Conservation (phyloP, 1,140 invertebrate genomes). For the Apis florea region DNA sequence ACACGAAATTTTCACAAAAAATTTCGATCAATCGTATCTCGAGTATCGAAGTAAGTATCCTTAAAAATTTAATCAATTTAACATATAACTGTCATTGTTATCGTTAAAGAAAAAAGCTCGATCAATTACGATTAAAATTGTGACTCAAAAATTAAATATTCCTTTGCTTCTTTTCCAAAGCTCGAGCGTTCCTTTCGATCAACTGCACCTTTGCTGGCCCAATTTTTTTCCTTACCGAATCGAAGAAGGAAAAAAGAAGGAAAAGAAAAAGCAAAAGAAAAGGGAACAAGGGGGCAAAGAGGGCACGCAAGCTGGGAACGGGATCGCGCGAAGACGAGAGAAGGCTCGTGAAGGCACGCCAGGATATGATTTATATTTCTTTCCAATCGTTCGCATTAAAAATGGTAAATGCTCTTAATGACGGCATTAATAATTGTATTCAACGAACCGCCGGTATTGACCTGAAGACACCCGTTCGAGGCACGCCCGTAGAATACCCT, state of each 20-base stretch:
- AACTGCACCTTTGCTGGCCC: neutral
- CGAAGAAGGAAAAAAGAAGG: neutral
- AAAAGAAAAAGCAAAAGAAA: neutral
- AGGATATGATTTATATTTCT: slow-evolving; percentile 67
- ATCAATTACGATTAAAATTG: no score
- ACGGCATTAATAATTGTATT: slow-evolving; percentile 73
- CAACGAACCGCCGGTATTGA: slow-evolving; percentile 64
- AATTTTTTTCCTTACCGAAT: slow-evolving; percentile 5
- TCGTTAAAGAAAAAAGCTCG: no score
- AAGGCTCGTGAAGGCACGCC: slow-evolving; percentile 5
- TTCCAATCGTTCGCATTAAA: slow-evolving; percentile 67
- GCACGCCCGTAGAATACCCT: slow-evolving; percentile 67
- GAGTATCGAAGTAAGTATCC: no score
- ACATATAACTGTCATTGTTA: no score
- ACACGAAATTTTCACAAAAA: no score
- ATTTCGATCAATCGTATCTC: no score
- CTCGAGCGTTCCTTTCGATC: neutral
- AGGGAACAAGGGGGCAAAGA: slow-evolving; percentile 1
- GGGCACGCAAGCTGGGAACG: slow-evolving; percentile 18
- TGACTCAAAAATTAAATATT: no score
- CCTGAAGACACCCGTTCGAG: slow-evolving; percentile 65
- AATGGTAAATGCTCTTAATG: slow-evolving; percentile 73
- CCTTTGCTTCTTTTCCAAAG: no score
- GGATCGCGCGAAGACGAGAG: slow-evolving; percentile 14
- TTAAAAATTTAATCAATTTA: no score